These are phyloP conservation scores for Zaprionus camerounensis DNA, from an alignment of 1,140 invertebrate genomes.

Conservation along the genomic window DNA sequence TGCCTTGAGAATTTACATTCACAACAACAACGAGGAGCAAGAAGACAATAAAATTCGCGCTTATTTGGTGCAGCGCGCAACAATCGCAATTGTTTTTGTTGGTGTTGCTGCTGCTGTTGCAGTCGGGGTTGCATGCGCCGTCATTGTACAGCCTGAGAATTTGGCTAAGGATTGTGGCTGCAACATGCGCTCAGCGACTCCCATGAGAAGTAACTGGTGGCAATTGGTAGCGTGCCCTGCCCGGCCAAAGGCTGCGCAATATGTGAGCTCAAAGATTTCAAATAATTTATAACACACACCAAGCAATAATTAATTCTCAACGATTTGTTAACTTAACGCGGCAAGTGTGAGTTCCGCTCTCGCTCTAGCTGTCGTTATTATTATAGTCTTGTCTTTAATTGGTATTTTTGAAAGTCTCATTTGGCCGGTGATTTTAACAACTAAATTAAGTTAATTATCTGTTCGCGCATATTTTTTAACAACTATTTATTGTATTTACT, in stretches of 20 bases:
- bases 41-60: slow-evolving; percentile 67
- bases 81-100: slow-evolving; percentile 70
- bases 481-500: slow-evolving; percentile 53
- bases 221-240: neutral
- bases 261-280: slow-evolving; percentile 34
- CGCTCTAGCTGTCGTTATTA: slow-evolving; percentile 15
- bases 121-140: slow-evolving; percentile 31
- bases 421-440: slow-evolving; percentile 57
- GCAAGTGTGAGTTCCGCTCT: slow-evolving; percentile 29
- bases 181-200: neutral
- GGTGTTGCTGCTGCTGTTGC: slow-evolving; percentile 16
- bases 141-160: slow-evolving; percentile 65
- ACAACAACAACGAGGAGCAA: slow-evolving; percentile 32
- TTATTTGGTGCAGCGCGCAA: slow-evolving; percentile 70
- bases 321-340: slow-evolving; percentile 33
- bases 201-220: slow-evolving; percentile 26
- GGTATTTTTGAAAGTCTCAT: slow-evolving; percentile 66
- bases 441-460: slow-evolving; percentile 70
- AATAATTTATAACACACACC: slow-evolving; percentile 40
- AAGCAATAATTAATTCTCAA: slow-evolving; percentile 42
- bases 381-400: slow-evolving; percentile 20
- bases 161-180: slow-evolving; percentile 47
- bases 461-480: slow-evolving; percentile 15
- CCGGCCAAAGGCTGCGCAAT: slow-evolving; percentile 11
- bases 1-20: slow-evolving; percentile 64